Conservation (phyloP, 2,888 invertebrate genomes). For the Ecliptopera silaceata region DNA sequence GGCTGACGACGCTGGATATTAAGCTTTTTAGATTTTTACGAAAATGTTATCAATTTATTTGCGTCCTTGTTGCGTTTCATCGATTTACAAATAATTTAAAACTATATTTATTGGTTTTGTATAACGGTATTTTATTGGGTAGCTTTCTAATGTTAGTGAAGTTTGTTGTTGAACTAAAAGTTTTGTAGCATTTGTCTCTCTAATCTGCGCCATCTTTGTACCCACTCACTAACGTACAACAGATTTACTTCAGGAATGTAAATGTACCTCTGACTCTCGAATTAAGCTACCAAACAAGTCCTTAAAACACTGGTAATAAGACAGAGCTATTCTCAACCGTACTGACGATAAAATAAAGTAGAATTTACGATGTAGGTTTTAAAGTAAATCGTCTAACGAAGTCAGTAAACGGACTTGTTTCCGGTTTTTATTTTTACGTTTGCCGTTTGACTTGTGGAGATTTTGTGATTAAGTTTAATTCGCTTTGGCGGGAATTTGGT, state of each 20-base stretch:
- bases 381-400: constrained; percentile 49
- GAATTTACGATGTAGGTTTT: constrained; percentile 14
- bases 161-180: constrained; percentile 13
- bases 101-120: too few species aligned
- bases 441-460: constrained; percentile 55
- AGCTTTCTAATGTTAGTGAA: background rate
- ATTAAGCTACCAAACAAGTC: constrained; percentile 48
- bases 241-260: constrained; percentile 65
- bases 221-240: constrained; percentile 62
- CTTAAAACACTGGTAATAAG: constrained; percentile 5
- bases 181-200: constrained; percentile 18
- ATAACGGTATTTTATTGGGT: background rate
- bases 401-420: constrained; percentile 60
- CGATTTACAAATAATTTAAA: too few species aligned
- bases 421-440: constrained; percentile 55
- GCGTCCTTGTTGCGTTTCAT: background rate
- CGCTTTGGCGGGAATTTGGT: constrained; percentile 43
- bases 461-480: constrained; percentile 50
- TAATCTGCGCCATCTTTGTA: constrained; percentile 55
- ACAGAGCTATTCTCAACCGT: constrained; percentile 23
- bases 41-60: constrained; percentile 14
- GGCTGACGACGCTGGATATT: constrained; percentile 53
- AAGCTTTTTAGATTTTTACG: constrained; percentile 45
- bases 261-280: constrained; percentile 59
- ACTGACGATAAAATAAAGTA: background rate